Base-by-base conservation (phyloP, 2,888 invertebrate genomes). In the Netelia inedita region DNA sequence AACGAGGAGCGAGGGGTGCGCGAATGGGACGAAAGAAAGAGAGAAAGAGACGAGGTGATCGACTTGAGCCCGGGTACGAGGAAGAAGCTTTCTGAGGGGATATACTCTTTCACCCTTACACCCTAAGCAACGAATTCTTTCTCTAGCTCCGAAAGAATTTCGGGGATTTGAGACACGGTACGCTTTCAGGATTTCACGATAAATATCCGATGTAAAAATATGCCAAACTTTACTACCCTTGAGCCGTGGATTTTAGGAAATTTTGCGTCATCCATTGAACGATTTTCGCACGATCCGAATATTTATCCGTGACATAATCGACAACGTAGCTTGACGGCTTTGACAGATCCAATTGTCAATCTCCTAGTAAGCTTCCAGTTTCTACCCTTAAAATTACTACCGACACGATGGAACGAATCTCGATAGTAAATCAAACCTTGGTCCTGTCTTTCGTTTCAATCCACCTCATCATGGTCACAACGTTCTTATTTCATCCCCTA, bases 1-100 rank as follows among this genome's bases (percentile, higher is more conserved):
- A 83, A 84, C 80, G 82, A 59, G 74, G 61, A 76, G 63, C 65
- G 46, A 28, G 73, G 65, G 50, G 46, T 59, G 50, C 46, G 14
- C 0, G 46, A 14, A 46, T 14, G 46, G 46, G 2, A 28, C 50
- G 68, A 21, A n/a, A 23, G 41, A 21, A 53, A 50, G 50, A 53
- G 41, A 69, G 50, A 69, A 50, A 21, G 50, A n/a, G 23, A n/a
- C 46, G 50, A 46, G 8, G 23, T 1, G 35, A 35, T 35, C 5
- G 35, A 35, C 5, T 35, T 6, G 35, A 35, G 35, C 5, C 6
- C 6, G 35, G 35, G 35, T 35, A 6, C 35, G 35, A 35, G 5
- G 57, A 19, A 41, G 16, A 55, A 57, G 16, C 16, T 41, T 28
- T 16, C 55, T 5, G 57, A 65, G 57, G 76, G 66, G 21, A 1